Evolutionary conservation across 2,113 vertebrate species (phyloP), one percentile per base, ranked within the genome.

Genomic region (Girardinichthys multiradiatus): DNA sequence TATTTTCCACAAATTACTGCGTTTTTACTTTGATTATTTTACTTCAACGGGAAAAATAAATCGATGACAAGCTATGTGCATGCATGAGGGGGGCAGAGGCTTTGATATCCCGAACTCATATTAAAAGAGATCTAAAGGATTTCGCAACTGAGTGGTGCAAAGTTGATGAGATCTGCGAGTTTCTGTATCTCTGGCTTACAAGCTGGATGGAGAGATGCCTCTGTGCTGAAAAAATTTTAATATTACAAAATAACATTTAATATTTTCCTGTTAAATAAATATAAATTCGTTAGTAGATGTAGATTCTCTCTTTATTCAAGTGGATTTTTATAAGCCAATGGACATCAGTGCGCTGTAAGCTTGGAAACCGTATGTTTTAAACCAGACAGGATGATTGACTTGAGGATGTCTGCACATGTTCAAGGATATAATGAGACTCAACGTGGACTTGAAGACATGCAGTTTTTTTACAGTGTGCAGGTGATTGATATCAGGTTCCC

Each of bases 141-240:
- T 90, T 90, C 65, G 87, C 35, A 77, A 83, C 85, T 83, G 88
- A 86, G 84, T 85, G 78, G 88, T 66, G 91, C 77, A 86, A 84
- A 83, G 85, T 85, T 74, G 82, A 80, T 58, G 68, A 79, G 83
- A 87, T 86, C 76, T 86, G 89, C 29, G 86, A 70, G 82, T 82
- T 86, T 61, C 66, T 68, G 61, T 45, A 45, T 45, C 42, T 45
- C 42, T 45, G 72, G 78, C 68, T 57, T 69, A 85, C 30, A 42
- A 67, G 80, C 80, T 81, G 79, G 85, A 80, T 81, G 78, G 87
- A 84, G 78, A 76, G 70, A 75, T 70, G 57, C 62, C 37, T 33
- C 45, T 79, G 76, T 70, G 64, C 70, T 59, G 64, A 61, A 81
- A 65, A 48, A 75, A 59, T 7, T 7, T 17, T 24, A 24, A n/a